A percentile compares a stretch with the other conserved stretches of the same genome.
These are phyloP conservation scores for Drosophila maculinotata DNA, from an alignment of 2,888 invertebrate species.

Conservation along the genomic window DNA sequence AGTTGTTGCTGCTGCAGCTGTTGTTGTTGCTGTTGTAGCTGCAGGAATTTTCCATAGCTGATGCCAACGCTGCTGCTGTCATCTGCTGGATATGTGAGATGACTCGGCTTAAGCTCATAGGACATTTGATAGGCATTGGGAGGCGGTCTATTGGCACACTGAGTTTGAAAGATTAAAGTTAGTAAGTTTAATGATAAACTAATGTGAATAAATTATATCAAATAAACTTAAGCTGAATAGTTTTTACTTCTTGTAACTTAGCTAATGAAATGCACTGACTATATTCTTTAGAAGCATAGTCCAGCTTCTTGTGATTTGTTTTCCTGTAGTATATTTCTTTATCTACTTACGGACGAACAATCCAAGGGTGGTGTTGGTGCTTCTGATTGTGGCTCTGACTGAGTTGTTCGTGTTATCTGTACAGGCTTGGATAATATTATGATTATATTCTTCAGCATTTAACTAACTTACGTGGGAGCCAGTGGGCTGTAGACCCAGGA, in stretches of 20 bases:
- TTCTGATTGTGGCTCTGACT: background rate
- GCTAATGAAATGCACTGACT: background rate
- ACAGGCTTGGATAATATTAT: background rate
- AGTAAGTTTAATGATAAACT: too few species aligned
- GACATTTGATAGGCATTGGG: background rate
- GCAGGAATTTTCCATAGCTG: conserved; percentile 26
- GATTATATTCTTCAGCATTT: background rate
- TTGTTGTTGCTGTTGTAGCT: conserved; percentile 13
- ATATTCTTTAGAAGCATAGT: too few species aligned
- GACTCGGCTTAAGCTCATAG: background rate
- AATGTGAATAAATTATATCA: too few species aligned
- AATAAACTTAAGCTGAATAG: too few species aligned
- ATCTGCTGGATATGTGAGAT: background rate
- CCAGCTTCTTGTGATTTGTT: too few species aligned
- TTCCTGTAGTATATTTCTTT: background rate
- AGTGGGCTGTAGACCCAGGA: conserved; percentile 6
- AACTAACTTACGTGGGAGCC: conserved; percentile 13
- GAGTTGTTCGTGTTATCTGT: background rate
- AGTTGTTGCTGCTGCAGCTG: conserved; percentile 9
- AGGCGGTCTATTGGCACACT: conserved; percentile 1
- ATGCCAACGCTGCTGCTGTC: conserved; percentile 9
- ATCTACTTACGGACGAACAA: conserved; percentile 10
- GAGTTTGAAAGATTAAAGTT: too few species aligned
- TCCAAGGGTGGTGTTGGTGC: background rate
- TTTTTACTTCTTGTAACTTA: too few species aligned